Base-by-base conservation (phyloP, 53 echinoderm and acorn worm genomes). In the Actinopyga echinites region DNA sequence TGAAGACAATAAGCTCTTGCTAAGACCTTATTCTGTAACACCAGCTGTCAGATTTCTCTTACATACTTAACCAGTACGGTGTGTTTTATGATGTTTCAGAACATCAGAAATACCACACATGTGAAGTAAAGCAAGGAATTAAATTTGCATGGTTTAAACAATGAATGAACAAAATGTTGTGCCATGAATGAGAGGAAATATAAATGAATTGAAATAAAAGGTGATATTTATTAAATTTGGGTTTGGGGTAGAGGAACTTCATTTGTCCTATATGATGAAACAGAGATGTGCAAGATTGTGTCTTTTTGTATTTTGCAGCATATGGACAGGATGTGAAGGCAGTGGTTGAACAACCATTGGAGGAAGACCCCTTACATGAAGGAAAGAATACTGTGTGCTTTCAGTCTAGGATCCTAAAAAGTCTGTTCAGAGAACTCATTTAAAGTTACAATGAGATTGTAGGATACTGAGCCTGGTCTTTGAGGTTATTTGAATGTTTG, bases 271-370 rank as follows among this genome's bases (percentile, higher is more conserved):
- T 5, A 36, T 71, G 30, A 64, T 64, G n/a, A n/a, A n/a, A n/a
- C n/a, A n/a, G n/a, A n/a, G n/a, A n/a, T n/a, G n/a, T n/a, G n/a
- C n/a, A n/a, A 17, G 55, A 30, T 23, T 66, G n/a, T 8, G 33
- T 22, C 21, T 63, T 33, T 85, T 37, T 59, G 69, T 68, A 23
- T 63, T 61, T 66, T 54, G 4, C 86, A 99, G 99, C 89, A 15
- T 99, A 99, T 83, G 99, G 99, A 6, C 86, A 92, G 52, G 99
- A 99, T 75, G 99, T 99, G 8, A 93, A 91, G 64, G 99, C 94
- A 26, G 79, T 94, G 38, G 86, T 99, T 8, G 99, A 99, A 65
- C 99, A 99, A 78, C 99, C 99, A 0, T 56, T 99, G 55, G 99
- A 94, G 37, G 99, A 99, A 42, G 99, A 99, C 37, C 94, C 94